Conservation (phyloP, 2,888 invertebrate species). For the Labia minor region DNA sequence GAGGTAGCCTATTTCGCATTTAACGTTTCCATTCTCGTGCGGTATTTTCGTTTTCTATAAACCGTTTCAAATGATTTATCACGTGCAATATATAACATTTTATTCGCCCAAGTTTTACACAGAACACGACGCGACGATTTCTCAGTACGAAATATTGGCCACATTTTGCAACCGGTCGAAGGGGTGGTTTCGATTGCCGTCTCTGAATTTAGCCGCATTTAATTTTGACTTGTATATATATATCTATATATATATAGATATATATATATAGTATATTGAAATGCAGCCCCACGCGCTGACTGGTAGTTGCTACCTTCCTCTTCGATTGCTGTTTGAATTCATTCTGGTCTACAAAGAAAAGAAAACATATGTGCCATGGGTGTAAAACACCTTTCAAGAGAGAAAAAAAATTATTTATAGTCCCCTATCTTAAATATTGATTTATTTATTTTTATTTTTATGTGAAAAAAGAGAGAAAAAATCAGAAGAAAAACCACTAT, state of each 20-base stretch:
- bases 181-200: neutral
- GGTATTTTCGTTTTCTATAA: neutral
- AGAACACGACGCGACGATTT: neutral
- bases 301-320: neutral
- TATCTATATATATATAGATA: neutral
- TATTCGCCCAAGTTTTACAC: neutral
- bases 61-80: neutral
- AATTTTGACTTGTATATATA: too few relatives aligned
- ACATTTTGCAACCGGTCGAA: neutral
- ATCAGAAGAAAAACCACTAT: too few relatives aligned
- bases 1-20: too few relatives aligned
- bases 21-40: neutral
- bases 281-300: neutral
- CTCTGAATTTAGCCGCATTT: neutral
- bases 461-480: too few relatives aligned
- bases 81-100: neutral
- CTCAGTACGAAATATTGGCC: conserved; percentile 7
- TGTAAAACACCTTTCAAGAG: too few relatives aligned
- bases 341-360: neutral
- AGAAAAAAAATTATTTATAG: too few relatives aligned
- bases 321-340: neutral
- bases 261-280: neutral
- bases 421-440: too few relatives aligned
- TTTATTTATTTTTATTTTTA: too few relatives aligned
- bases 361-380: too few relatives aligned